Base-by-base conservation (phyloP, 2,113 vertebrate genomes). In the Thymallus thymallus region DNA sequence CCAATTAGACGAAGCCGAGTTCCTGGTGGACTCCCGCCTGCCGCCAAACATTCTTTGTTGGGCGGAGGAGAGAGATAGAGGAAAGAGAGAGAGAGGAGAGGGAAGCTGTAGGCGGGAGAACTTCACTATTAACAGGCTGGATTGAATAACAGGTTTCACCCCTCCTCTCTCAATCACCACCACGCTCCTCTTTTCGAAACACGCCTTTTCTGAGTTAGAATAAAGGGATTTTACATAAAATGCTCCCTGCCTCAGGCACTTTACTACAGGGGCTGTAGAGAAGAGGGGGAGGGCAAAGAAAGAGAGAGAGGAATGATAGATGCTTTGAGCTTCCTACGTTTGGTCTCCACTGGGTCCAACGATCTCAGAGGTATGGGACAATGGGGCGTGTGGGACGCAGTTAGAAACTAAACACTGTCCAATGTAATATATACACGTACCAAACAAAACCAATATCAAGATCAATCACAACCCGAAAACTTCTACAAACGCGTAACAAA, bases 1-100 rank as follows among this genome's bases (percentile, higher is more conserved):
- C 77, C 71, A 85, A 74, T 82, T 84, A 81, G 48, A 79, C 76
- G 84, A 81, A 48, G 76, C 58, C 56, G 74, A 69, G 58, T 71
- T 32, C 30, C 22, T 32, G 58, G 32, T 48, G 26, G 45, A 73
- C 20, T 66, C 26, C 71, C 16, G 76, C 61, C 35, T 41, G 35
- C 35, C 35, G 2, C 2, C 35, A 41, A 41, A 41, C 35, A 41
- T 9, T 41, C 35, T 10, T 41, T 41, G 35, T 41, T 7, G 35
- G 35, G 9, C 9, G 9, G 35, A 41, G 35, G 24, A 70, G 16
- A 51, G 16, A 9, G 2, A 65, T 30, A 20, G 29, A 66, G 30
- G 20, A 16, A 51, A 10, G 14, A 51, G 48, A 51, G 48, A 51
- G 14, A 51, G 48, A 5, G 45, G 14, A 41, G n/a, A 64, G 41